Conservation (phyloP, 2,888 invertebrate species). For the Osmoderma eremita region DNA sequence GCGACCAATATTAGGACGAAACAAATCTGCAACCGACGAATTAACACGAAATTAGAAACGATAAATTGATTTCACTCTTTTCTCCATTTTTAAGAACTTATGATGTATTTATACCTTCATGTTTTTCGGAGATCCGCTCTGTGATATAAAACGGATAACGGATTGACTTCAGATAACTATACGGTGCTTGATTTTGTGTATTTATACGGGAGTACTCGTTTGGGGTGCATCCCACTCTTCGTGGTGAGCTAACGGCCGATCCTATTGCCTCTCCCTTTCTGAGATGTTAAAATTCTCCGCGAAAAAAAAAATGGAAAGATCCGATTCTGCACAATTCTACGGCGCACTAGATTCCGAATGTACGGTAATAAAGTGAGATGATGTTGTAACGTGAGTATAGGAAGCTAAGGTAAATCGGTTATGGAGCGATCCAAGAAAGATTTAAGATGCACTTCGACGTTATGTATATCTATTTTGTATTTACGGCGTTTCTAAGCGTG, state of each 20-base stretch:
- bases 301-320: constrained; percentile 12
- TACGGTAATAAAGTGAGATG: no score
- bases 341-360: constrained; percentile 3
- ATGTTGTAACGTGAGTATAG: no score
- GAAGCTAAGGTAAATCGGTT: no score
- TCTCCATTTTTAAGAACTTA: neutral
- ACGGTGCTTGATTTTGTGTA: constrained; percentile 21
- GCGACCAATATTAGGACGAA: constrained; percentile 10
- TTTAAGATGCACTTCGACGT: no score
- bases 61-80: neutral
- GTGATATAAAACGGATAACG: neutral
- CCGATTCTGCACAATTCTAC: neutral
- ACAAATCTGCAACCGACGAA: constrained; percentile 25
- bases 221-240: constrained; percentile 35
- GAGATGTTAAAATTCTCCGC: neutral
- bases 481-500: no score
- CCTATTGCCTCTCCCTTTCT: constrained; percentile 5
- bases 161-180: constrained; percentile 3
- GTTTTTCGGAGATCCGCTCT: neutral
- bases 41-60: constrained; percentile 13
- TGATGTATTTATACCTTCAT: constrained; percentile 19
- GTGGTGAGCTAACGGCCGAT: constrained; percentile 12
- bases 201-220: constrained; percentile 15
- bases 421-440: no score
- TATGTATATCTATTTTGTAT: no score